Conservation (phyloP, 2,888 invertebrate species). For the Dorcus hopei region DNA sequence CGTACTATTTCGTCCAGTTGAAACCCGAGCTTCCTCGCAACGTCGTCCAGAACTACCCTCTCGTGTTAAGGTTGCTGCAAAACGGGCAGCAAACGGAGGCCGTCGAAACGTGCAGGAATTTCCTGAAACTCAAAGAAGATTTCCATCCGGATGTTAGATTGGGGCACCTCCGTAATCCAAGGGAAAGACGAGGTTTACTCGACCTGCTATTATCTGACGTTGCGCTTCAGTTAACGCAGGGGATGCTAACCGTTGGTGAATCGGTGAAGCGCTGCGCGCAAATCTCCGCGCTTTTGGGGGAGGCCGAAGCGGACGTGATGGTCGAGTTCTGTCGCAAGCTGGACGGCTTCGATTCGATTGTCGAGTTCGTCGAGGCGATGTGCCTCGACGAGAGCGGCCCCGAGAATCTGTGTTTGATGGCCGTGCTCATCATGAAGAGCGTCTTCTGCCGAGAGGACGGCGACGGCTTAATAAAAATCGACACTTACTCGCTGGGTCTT, state of each 20-base stretch:
- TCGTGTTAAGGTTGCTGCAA: no score
- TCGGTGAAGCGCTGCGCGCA: slow-evolving; percentile 24
- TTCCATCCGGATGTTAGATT: no score
- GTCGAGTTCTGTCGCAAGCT: slow-evolving; percentile 28
- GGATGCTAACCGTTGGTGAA: not conserved
- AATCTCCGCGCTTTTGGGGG: slow-evolving; percentile 25
- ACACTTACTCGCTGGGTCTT: slow-evolving; percentile 22
- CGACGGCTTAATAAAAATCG: not conserved
- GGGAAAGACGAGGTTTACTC: slow-evolving; percentile 18
- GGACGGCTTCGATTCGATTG: slow-evolving; percentile 25
- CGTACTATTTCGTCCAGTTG: no score
- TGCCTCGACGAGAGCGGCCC: slow-evolving; percentile 17
- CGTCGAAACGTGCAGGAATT: no score
- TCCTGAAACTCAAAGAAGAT: no score
- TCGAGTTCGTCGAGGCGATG: slow-evolving; percentile 28
- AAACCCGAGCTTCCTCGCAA: no score
- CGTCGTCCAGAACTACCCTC: no score
- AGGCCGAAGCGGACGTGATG: slow-evolving; percentile 26
- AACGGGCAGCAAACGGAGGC: no score
- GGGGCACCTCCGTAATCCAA: not conserved
- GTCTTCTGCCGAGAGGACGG: slow-evolving; percentile 10
- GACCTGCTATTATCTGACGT: slow-evolving; percentile 21
- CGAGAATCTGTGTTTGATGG: slow-evolving; percentile 28
- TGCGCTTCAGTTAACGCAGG: slow-evolving; percentile 11
- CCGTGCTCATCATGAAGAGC: slow-evolving; percentile 31